Evolutionary conservation across 2,888 invertebrate genomes (phyloP), one percentile per base, ranked within the genome.

Genomic region (Clusia tigrina): DNA sequence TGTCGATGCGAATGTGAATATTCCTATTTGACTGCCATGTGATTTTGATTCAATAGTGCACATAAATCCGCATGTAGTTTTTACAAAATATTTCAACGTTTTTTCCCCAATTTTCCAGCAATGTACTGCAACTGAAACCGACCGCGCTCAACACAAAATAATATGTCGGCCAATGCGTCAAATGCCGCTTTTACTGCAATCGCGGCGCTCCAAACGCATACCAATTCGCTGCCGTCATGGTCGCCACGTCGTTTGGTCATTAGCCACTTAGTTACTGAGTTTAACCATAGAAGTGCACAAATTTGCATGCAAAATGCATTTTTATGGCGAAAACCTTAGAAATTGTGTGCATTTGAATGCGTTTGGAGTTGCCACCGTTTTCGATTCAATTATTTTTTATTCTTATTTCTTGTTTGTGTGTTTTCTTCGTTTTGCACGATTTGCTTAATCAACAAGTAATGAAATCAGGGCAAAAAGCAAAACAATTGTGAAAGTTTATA

Each of bases 101-200:
- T n/a, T n/a, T n/a, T n/a, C n/a, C n/a, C n/a, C n/a, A n/a, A n/a
- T n/a, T n/a, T n/a, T n/a, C n/a, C n/a, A n/a, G n/a, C n/a, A n/a
- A n/a, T n/a, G n/a, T n/a, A n/a, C n/a, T n/a, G n/a, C n/a, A n/a
- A n/a, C n/a, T n/a, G n/a, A n/a, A n/a, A n/a, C n/a, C n/a, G n/a
- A n/a, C n/a, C n/a, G n/a, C n/a, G n/a, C n/a, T n/a, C n/a, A n/a
- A n/a, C n/a, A n/a, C n/a, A n/a, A n/a, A n/a, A n/a, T n/a, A n/a
- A n/a, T n/a, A 76, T 76, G 73, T 76, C 74, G 77, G 77, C 74
- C 74, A 76, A 71, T 72, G 72, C 74, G 72, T 72, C 74, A 72
- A 73, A 68, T 64, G 55, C 64, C 59, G 64, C 59, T 62, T 65
- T 66, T 63, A 63, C 58, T 58, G 57, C 60, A 62, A 63, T 24